These are phyloP conservation scores for Himantopus leucocephalus DNA, from an alignment of 2,113 vertebrate species.

Conservation along the genomic window DNA sequence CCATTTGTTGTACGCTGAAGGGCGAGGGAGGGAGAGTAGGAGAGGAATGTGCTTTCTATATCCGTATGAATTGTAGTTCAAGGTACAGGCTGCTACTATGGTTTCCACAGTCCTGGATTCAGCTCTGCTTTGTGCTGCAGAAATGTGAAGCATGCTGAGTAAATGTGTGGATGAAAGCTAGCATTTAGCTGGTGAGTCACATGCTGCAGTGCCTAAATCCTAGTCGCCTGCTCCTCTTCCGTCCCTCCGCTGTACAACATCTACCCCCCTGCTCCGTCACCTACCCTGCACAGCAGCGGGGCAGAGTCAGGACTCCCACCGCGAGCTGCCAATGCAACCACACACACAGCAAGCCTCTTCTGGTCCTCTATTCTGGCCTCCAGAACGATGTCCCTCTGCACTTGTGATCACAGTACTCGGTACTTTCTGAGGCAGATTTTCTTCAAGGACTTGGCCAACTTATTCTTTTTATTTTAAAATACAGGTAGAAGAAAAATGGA, in stretches of 20 bases:
- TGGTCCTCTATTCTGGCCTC: background rate
- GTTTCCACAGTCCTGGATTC: background rate
- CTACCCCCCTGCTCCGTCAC: background rate
- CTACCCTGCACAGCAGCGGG: background rate
- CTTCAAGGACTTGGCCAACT: background rate
- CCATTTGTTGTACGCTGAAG: background rate
- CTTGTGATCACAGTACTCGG: background rate
- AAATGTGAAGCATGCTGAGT: background rate
- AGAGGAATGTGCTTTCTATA: background rate
- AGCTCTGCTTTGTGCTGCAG: background rate
- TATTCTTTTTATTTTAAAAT: background rate
- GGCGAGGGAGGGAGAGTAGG: background rate
- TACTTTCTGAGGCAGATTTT: background rate
- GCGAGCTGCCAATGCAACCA: fast-evolving
- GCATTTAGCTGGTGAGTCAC: background rate
- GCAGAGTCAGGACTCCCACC: background rate
- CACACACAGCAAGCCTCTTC: background rate
- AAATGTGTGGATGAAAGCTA: background rate
- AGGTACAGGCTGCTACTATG: background rate
- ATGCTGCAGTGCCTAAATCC: background rate
- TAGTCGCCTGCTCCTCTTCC: background rate
- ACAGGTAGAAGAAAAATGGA: background rate
- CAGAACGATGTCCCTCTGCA: fast-evolving
- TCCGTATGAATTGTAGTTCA: background rate
- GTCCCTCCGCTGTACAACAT: fast-evolving